Conservation (phyloP, 1,140 invertebrate genomes). For the Berghia stephanieae region DNA sequence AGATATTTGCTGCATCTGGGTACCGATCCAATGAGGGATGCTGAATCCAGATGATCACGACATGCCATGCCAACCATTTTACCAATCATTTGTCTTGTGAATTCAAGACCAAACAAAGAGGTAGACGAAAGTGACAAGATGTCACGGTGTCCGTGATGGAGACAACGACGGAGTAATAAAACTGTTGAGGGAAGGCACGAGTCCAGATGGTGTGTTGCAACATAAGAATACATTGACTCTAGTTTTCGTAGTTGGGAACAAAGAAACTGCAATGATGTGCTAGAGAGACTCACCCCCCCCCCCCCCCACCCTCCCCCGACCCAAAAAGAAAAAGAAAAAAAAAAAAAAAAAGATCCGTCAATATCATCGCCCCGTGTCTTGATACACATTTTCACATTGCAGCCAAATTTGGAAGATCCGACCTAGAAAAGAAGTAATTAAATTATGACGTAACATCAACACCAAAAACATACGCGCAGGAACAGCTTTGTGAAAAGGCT, state of each 20-base stretch:
- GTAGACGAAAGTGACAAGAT: too few species aligned
- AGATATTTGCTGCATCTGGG: slow-evolving; percentile 23
- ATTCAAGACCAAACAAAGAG: too few species aligned
- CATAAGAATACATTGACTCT: slow-evolving; percentile 6
- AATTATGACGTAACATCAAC: not conserved
- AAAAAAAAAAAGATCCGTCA: not conserved
- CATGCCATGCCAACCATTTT: too few species aligned
- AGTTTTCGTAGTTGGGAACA: not conserved
- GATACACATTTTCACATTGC: slow-evolving; percentile 15
- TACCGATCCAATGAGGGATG: not conserved
- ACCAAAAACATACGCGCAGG: not conserved
- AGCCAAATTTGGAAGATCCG: not conserved
- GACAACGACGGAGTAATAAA: not conserved
- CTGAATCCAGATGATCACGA: not conserved
- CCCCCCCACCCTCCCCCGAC: too few species aligned
- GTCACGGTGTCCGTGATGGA: not conserved
- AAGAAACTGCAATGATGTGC: not conserved
- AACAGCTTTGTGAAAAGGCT: too few species aligned
- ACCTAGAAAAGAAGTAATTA: not conserved
- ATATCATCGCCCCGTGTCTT: not conserved
- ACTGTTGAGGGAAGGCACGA: not conserved
- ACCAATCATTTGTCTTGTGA: too few species aligned
- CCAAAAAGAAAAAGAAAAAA: too few species aligned
- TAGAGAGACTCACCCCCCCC: not conserved
- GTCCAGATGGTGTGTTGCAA: not conserved